Evolutionary conservation across 2,888 invertebrate species (phyloP).

Genomic region (Eugnorisma glareosa): DNA sequence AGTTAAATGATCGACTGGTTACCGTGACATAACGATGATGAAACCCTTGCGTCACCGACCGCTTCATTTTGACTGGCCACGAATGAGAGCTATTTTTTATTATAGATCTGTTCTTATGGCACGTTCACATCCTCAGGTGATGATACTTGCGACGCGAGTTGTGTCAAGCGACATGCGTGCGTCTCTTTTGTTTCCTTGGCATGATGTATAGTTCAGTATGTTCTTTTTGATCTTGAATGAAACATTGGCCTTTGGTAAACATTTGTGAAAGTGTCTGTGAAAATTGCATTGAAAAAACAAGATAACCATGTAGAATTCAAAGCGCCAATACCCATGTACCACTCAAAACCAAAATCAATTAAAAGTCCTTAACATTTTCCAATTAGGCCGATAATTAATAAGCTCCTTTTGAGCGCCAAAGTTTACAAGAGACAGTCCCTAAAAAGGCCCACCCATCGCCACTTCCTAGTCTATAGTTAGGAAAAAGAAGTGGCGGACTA

Average conservation of each 20-base stretch:
- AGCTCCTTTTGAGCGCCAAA: not conserved
- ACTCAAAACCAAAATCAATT: not conserved
- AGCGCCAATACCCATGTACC: not conserved
- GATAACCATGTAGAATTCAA: too few relatives aligned
- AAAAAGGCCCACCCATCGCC: not conserved
- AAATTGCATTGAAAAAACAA: not conserved
- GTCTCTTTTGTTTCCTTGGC: not conserved
- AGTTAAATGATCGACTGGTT: constrained; percentile 55
- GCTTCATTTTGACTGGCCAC: constrained; percentile 41
- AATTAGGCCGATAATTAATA: not conserved
- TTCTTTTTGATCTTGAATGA: not conserved
- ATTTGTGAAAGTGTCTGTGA: not conserved
- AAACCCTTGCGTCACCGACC: constrained; percentile 66
- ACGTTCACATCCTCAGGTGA: not conserved
- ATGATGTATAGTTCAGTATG: not conserved
- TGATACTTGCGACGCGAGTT: not conserved
- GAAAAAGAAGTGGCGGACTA: not conserved
- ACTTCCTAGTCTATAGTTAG: not conserved
- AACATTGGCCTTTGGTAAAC: not conserved
- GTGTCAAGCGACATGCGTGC: not conserved
- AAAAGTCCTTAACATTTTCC: not conserved
- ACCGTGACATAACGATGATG: constrained; percentile 68
- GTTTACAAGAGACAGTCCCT: not conserved
- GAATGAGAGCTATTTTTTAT: constrained; percentile 21
- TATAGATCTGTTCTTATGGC: constrained; percentile 32